phyloP scores from a whole-genome alignment of 2,113 vertebrate species.

The Galeopterus variegatus region DNA sequence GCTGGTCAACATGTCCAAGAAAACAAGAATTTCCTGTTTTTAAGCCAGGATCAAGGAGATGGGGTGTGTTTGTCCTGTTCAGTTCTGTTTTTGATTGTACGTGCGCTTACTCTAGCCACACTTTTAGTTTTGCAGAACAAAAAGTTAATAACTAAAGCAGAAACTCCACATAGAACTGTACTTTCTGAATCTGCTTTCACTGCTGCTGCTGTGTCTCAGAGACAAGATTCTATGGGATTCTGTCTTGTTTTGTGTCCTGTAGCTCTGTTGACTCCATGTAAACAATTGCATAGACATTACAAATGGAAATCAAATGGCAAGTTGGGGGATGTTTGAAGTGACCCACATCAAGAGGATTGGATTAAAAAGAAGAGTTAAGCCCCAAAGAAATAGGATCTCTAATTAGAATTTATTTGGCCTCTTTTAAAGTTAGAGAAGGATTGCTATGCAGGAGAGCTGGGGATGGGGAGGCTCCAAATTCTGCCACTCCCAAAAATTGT shows the following conservation, averaged over 20 bases:
- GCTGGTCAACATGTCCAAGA: not conserved
- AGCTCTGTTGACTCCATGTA: not conserved
- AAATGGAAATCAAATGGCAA: conserved; percentile 67
- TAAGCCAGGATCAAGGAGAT: not conserved
- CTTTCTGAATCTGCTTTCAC: conserved; percentile 8
- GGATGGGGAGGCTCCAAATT: not conserved
- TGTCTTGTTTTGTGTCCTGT: not conserved
- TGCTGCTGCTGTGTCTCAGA: not conserved
- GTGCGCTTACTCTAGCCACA: not conserved
- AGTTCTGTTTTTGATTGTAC: not conserved
- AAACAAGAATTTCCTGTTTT: not conserved
- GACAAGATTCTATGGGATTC: not conserved
- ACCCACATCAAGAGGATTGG: not conserved
- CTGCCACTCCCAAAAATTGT: not conserved
- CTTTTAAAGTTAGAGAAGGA: conserved; percentile 26
- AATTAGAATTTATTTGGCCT: conserved; percentile 47
- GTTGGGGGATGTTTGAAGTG: not conserved
- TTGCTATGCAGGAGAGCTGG: not conserved
- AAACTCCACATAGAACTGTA: not conserved
- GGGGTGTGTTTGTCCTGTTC: not conserved
- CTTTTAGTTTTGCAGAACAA: not conserved
- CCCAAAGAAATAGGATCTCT: conserved; percentile 40
- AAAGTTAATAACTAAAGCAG: not conserved
- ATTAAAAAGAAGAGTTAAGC: conserved; percentile 54
- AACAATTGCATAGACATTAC: not conserved